Evolutionary conservation across 2,113 vertebrate species (phyloP).

Genomic region (Gallinago undulata): DNA sequence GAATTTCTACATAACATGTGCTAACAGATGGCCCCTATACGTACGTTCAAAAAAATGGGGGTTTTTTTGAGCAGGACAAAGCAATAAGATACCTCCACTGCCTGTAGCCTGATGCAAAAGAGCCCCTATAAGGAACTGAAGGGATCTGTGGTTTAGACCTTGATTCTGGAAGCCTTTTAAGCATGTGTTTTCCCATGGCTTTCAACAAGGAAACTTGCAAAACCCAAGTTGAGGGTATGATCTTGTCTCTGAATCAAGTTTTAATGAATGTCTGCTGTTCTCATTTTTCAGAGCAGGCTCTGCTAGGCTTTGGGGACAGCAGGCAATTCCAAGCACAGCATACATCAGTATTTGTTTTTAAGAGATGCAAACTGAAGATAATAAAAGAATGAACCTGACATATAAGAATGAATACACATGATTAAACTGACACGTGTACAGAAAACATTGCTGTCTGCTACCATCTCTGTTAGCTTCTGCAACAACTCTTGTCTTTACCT

Average conservation of each 20-base stretch:
- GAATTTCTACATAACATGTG: fast-evolving
- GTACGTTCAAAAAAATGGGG: too few species aligned
- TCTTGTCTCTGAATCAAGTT: not conserved
- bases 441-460: not conserved
- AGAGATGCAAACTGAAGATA: not conserved
- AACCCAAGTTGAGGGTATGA: not conserved
- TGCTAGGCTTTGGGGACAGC: not conserved
- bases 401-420: not conserved
- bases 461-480: not conserved
- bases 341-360: not conserved
- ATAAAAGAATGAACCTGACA: not conserved
- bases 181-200: not conserved
- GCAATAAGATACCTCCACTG: not conserved
- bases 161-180: not conserved
- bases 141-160: not conserved
- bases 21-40: fast-evolving
- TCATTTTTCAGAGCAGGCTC: not conserved
- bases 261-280: not conserved
- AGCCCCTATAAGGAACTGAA: not conserved
- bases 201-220: not conserved
- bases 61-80: not conserved
- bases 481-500: not conserved
- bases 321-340: not conserved
- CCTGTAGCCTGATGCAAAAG: not conserved
- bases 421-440: not conserved